Conservation (phyloP, 1,140 invertebrate species). For the Drosophila navojoa region DNA sequence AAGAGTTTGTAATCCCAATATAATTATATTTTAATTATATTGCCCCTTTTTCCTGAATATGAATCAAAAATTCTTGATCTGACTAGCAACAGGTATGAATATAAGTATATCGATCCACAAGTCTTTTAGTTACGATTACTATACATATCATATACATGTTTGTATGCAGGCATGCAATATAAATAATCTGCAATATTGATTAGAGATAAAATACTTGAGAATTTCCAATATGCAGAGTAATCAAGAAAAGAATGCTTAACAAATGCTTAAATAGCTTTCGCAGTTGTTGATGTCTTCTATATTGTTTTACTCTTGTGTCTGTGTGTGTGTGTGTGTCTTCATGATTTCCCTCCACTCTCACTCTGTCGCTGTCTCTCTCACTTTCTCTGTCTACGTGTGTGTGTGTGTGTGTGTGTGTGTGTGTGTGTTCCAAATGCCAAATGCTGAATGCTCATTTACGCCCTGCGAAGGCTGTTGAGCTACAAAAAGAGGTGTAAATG, state of each 20-base stretch:
- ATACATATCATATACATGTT: too few relatives aligned
- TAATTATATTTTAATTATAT: too few relatives aligned
- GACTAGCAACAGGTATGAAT: too few relatives aligned
- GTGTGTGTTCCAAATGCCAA: conserved; percentile 14
- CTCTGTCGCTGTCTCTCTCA: not conserved
- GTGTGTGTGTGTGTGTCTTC: conserved; percentile 1
- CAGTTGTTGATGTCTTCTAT: conserved; percentile 2
- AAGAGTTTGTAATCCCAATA: too few relatives aligned
- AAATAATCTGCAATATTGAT: not conserved
- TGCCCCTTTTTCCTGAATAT: too few relatives aligned
- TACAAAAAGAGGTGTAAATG: conserved; percentile 55
- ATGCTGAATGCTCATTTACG: conserved; percentile 53
- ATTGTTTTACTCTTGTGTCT: too few relatives aligned
- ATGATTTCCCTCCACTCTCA: not conserved
- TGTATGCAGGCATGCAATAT: too few relatives aligned
- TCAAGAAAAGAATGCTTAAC: conserved; percentile 8
- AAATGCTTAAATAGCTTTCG: conserved; percentile 41
- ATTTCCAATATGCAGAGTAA: not conserved
- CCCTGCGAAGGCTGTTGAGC: conserved; percentile 8
- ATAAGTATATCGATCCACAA: too few relatives aligned
- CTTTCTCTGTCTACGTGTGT: not conserved
- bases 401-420: not conserved
- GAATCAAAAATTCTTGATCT: too few relatives aligned
- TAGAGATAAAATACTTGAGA: not conserved
- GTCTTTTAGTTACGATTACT: too few relatives aligned